Evolutionary conservation across 2,888 invertebrate genomes (phyloP).

Genomic region (Glomeris marginata): DNA sequence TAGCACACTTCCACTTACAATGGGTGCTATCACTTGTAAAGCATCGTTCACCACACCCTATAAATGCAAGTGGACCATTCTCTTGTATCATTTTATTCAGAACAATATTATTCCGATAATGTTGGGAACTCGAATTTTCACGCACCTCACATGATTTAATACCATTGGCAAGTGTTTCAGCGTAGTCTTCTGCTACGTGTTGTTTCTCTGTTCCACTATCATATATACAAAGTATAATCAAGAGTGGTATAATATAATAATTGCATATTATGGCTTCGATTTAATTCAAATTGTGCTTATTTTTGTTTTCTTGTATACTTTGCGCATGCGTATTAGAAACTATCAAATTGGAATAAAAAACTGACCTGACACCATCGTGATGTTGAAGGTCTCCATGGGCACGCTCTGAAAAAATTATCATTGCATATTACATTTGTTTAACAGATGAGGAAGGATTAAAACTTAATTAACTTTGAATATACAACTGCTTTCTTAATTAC

Average conservation of each 20-base stretch:
- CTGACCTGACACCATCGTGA: not conserved
- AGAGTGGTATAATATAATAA: too few relatives aligned
- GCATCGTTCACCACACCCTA: conserved; percentile 6
- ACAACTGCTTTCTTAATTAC: too few relatives aligned
- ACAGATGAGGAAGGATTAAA: too few relatives aligned
- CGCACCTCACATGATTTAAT: not conserved
- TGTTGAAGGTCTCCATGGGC: conserved; percentile 2
- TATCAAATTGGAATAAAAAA: not conserved
- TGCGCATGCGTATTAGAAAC: too few relatives aligned
- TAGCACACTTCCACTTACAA: not conserved
- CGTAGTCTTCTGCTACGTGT: not conserved
- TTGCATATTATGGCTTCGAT: too few relatives aligned
- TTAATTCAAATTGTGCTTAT: too few relatives aligned
- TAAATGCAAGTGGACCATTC: not conserved
- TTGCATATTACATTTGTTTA: too few relatives aligned
- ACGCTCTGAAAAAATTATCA: not conserved
- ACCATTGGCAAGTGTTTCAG: not conserved
- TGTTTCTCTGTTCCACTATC: not conserved
- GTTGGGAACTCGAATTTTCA: not conserved
- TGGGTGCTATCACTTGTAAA: not conserved
- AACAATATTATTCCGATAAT: not conserved
- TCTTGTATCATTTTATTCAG: not conserved
- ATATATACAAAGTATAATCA: not conserved
- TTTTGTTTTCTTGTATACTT: too few relatives aligned
- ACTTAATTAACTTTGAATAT: too few relatives aligned